A percentile compares a stretch with the other conserved stretches of the same genome.
Evolutionary conservation across 2,113 vertebrate genomes (phyloP).

Genomic region (Aptenodytes forsteri): DNA sequence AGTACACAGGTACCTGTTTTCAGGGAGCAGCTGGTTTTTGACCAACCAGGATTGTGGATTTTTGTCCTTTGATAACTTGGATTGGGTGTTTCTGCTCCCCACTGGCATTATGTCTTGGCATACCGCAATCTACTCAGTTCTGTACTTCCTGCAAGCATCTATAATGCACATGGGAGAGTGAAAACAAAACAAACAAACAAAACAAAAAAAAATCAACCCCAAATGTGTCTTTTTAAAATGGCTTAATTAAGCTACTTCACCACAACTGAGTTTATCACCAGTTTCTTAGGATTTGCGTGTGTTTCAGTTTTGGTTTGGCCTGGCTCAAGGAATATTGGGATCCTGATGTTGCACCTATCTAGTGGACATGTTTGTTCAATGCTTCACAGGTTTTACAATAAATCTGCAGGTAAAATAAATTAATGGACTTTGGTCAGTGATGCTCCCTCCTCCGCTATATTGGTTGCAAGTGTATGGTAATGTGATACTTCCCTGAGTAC

Average conservation of each 20-base stretch:
- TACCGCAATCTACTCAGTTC: background rate
- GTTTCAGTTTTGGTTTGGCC: background rate
- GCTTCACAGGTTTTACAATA: background rate
- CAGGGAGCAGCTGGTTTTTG: background rate
- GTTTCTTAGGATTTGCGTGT: background rate
- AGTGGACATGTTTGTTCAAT: background rate
- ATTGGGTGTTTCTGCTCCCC: background rate
- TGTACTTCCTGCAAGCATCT: background rate
- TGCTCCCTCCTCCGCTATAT: background rate
- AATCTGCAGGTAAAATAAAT: conserved; percentile 10
- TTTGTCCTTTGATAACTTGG: background rate
- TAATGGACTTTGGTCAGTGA: background rate
- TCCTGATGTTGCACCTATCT: background rate
- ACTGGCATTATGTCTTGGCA: background rate
- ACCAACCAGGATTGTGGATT: background rate
- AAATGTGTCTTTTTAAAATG: background rate
- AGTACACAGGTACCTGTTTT: background rate
- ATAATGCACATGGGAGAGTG: background rate
- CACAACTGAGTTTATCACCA: background rate
- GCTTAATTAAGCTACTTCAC: background rate
- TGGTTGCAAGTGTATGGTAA: background rate
- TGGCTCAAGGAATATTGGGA: background rate
- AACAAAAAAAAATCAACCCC: background rate
- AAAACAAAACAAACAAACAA: background rate
- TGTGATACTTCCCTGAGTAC: background rate